A percentile compares a stretch with the other conserved stretches of the same genome.
These are phyloP conservation scores for Oegoconia quadripuncta DNA, from an alignment of 2,888 invertebrate species.

Conservation along the genomic window DNA sequence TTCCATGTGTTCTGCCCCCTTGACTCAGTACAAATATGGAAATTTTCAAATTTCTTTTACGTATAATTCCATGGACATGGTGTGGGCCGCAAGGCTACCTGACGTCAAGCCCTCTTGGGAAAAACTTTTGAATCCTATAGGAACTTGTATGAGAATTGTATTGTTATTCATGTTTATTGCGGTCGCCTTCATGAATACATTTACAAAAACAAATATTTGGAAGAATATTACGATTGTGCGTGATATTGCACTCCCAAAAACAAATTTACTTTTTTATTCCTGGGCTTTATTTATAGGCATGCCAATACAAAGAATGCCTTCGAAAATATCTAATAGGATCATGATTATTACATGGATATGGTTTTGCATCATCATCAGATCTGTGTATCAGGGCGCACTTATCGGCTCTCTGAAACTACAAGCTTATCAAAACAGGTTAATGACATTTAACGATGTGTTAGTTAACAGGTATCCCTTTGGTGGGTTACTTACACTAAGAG, in stretches of 20 bases:
- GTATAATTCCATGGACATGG: slow-evolving; percentile 49
- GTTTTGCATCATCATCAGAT: slow-evolving; percentile 47
- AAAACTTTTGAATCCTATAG: slow-evolving; percentile 48
- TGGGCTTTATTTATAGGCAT: slow-evolving; percentile 48
- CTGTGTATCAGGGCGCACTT: slow-evolving; percentile 47
- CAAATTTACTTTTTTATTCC: slow-evolving; percentile 47
- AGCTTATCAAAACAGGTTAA: slow-evolving; percentile 29
- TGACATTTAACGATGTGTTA: slow-evolving; percentile 35
- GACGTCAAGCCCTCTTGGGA: slow-evolving; percentile 39
- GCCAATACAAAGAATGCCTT: slow-evolving; percentile 37
- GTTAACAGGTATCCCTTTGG: slow-evolving; percentile 36
- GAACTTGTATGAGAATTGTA: slow-evolving; percentile 30
- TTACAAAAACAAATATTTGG: slow-evolving; percentile 32
- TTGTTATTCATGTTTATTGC: slow-evolving; percentile 37
- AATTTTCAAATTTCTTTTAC: slow-evolving; percentile 53
- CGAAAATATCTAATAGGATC: slow-evolving; percentile 29
- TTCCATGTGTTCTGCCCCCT: slow-evolving; percentile 43
- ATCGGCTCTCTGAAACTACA: slow-evolving; percentile 40
- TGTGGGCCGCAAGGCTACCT: slow-evolving; percentile 46
- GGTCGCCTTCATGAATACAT: slow-evolving; percentile 35
- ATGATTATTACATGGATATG: slow-evolving; percentile 46
- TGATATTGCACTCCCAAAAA: slow-evolving; percentile 31
- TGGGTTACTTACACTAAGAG: slow-evolving; percentile 34
- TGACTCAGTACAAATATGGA: slow-evolving; percentile 38
- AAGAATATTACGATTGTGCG: slow-evolving; percentile 26